Evolutionary conservation across 2,888 invertebrate genomes (phyloP).

Genomic region (Sepioteuthis lessoniana): DNA sequence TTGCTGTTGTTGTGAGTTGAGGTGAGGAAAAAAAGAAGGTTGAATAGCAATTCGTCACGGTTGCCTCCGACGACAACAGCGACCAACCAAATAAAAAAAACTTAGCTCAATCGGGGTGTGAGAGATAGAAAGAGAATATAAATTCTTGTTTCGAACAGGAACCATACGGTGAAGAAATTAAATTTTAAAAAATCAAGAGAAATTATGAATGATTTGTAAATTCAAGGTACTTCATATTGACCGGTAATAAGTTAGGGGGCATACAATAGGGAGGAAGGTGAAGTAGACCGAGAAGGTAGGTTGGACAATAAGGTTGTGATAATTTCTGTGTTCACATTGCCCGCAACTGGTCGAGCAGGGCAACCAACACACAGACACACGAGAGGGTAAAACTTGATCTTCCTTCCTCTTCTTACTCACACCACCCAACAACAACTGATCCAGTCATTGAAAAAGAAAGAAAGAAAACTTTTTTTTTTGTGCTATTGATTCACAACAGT

Average conservation of each 20-base stretch:
- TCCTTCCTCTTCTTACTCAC: neutral
- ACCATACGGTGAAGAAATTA: neutral
- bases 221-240: neutral
- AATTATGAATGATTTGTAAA: neutral
- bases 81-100: neutral
- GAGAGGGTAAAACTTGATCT: neutral
- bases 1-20: slow-evolving; percentile 44
- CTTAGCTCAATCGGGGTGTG: neutral
- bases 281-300: neutral
- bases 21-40: neutral
- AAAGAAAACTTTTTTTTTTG: too few species aligned
- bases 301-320: neutral
- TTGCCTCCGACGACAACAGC: neutral
- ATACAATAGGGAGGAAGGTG: neutral
- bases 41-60: neutral
- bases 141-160: neutral
- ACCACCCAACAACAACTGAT: neutral
- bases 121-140: neutral
- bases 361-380: slow-evolving; percentile 5
- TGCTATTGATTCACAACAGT: too few species aligned
- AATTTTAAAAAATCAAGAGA: neutral
- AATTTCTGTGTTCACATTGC: neutral
- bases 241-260: neutral
- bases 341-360: slow-evolving; percentile 16
- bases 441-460: neutral